Evolutionary conservation across 2,113 vertebrate genomes (phyloP).

Genomic region (Chinchilla lanigera): DNA sequence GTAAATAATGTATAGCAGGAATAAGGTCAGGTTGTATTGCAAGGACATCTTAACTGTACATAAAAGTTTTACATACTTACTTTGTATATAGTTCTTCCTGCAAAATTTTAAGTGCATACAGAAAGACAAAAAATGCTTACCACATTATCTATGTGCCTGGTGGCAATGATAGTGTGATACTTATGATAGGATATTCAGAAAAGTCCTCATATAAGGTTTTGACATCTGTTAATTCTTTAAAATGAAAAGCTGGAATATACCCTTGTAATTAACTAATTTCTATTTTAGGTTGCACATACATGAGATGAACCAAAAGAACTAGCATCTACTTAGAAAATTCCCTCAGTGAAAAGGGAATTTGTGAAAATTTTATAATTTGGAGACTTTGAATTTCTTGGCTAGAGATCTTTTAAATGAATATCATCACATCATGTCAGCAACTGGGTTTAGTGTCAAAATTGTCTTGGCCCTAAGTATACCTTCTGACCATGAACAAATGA

Average conservation of each 20-base stretch:
- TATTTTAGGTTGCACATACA: neutral
- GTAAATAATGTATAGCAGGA: neutral
- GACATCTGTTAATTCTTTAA: neutral
- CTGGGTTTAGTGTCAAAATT: neutral
- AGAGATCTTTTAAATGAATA: neutral
- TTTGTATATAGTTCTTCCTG: neutral
- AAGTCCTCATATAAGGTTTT: neutral
- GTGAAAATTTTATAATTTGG: neutral
- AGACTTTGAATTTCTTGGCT: neutral
- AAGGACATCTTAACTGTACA: neutral
- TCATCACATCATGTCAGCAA: neutral
- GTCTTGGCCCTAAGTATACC: neutral
- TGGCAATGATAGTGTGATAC: neutral
- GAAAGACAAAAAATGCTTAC: neutral
- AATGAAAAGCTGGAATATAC: neutral
- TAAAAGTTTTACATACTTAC: neutral
- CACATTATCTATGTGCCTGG: neutral
- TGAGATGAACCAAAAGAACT: neutral
- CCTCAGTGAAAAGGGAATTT: neutral
- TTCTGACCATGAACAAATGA: neutral
- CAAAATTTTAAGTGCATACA: neutral
- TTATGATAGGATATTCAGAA: neutral
- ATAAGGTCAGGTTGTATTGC: neutral
- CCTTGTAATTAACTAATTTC: neutral
- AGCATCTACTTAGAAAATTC: neutral